These are phyloP conservation scores for Charina bottae DNA, from an alignment of 2,113 vertebrate species.

Conservation along the genomic window DNA sequence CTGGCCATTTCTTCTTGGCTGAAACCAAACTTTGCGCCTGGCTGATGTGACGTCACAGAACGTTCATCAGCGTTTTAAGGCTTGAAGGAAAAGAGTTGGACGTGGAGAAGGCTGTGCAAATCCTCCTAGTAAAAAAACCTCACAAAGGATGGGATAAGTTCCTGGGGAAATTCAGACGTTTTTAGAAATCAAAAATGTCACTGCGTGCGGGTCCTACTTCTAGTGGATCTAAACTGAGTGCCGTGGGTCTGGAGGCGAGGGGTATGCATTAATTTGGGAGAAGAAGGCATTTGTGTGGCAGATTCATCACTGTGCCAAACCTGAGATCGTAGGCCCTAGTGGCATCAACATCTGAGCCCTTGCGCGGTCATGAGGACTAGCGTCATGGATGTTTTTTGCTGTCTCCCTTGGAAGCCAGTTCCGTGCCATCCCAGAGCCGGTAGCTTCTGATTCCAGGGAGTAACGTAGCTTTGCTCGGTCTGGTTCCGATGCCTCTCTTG, in stretches of 20 bases:
- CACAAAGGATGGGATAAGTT: background rate
- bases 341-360: too few species aligned
- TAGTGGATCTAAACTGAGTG: background rate
- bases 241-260: background rate
- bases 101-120: too few species aligned
- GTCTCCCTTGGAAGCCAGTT: background rate
- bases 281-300: background rate
- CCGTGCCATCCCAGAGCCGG: background rate
- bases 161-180: too few species aligned
- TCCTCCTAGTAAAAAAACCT: background rate
- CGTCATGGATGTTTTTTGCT: background rate
- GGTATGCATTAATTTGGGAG: background rate
- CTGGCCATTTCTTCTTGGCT: background rate
- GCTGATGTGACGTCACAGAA: too few species aligned
- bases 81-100: too few species aligned
- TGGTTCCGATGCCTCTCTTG: background rate
- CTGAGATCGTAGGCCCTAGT: background rate
- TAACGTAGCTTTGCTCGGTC: too few species aligned
- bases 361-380: background rate
- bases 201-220: background rate
- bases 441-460: background rate
- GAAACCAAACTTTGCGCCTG: background rate
- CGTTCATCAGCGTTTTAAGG: too few species aligned
- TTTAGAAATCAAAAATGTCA: background rate
- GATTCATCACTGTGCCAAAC: too few species aligned